phyloP scores from a whole-genome alignment of 2,797 vertebrate species.

The Ambastaia sidthimunki region DNA sequence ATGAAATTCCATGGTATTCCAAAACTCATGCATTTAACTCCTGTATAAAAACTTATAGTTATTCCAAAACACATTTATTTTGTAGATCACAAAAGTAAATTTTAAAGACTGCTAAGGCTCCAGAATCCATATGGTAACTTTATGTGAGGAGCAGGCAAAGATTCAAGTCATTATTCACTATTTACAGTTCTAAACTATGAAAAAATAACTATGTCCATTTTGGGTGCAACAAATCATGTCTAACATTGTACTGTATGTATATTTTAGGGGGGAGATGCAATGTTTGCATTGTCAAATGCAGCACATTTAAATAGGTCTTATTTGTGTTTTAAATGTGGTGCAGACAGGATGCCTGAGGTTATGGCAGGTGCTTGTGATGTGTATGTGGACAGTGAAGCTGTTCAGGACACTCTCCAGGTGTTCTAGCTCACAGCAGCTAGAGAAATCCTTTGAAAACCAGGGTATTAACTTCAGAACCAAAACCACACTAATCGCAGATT shows the following conservation, averaged over 20 bases:
- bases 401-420: conserved; percentile 28
- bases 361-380: conserved; percentile 24
- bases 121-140: too few species aligned
- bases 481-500: conserved; percentile 72
- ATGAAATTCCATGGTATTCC: background rate
- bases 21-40: too few species aligned
- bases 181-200: too few species aligned
- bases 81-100: too few species aligned
- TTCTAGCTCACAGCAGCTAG: background rate
- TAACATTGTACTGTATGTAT: too few species aligned
- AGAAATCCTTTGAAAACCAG: conserved; percentile 49
- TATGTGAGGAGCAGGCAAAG: too few species aligned
- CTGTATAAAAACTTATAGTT: too few species aligned
- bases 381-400: conserved; percentile 6
- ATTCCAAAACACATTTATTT: too few species aligned
- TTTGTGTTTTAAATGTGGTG: background rate
- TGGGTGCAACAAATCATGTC: background rate
- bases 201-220: background rate
- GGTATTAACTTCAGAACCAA: conserved; percentile 70
- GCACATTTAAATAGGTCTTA: background rate
- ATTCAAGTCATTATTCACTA: too few species aligned
- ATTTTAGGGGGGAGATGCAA: too few species aligned
- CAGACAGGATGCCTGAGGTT: conserved; percentile 2
- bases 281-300: too few species aligned
- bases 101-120: too few species aligned